Conservation (phyloP, 2,113 vertebrate species). For the Aegotheles bennettii region DNA sequence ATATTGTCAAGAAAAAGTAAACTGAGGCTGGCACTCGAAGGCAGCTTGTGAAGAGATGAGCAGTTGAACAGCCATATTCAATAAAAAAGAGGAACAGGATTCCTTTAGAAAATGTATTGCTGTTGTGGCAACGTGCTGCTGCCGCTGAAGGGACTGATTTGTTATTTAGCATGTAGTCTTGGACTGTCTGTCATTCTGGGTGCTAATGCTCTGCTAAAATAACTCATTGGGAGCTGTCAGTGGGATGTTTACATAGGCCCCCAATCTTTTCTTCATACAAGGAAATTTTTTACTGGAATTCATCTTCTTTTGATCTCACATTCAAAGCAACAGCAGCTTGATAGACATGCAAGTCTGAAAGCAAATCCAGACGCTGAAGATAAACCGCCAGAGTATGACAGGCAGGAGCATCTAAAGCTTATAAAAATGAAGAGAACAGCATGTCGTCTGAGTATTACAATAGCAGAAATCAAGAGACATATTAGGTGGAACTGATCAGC, state of each 20-base stretch:
- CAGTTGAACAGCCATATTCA: conserved; percentile 66
- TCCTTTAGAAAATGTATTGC: conserved; percentile 68
- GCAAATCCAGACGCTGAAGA: conserved; percentile 86
- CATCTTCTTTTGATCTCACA: conserved; percentile 88
- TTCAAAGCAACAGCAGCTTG: conserved; percentile 88
- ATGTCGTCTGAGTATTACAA: conserved; percentile 84
- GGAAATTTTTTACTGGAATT: conserved; percentile 86
- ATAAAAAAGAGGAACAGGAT: conserved; percentile 53
- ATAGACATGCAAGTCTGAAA: conserved; percentile 86
- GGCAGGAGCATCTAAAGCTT: conserved; percentile 83
- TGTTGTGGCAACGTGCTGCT: conserved; percentile 69
- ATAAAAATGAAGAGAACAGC: conserved; percentile 82
- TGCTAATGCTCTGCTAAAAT: conserved; percentile 84
- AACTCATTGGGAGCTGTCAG: conserved; percentile 87
- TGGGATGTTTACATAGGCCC: conserved; percentile 86
- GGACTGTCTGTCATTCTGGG: conserved; percentile 82
- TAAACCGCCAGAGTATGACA: conserved; percentile 89
- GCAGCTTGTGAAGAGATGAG: conserved; percentile 61
- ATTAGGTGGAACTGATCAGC: conserved; percentile 87
- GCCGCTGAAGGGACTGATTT: conserved; percentile 75
- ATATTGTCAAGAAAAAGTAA: conserved; percentile 59
- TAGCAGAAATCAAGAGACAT: conserved; percentile 85
- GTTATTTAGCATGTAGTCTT: conserved; percentile 78
- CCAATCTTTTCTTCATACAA: conserved; percentile 84
- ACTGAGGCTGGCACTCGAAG: conserved; percentile 41